Evolutionary conservation across 2,113 vertebrate species (phyloP).

Genomic region (Chamaetylas fuelleborni): DNA sequence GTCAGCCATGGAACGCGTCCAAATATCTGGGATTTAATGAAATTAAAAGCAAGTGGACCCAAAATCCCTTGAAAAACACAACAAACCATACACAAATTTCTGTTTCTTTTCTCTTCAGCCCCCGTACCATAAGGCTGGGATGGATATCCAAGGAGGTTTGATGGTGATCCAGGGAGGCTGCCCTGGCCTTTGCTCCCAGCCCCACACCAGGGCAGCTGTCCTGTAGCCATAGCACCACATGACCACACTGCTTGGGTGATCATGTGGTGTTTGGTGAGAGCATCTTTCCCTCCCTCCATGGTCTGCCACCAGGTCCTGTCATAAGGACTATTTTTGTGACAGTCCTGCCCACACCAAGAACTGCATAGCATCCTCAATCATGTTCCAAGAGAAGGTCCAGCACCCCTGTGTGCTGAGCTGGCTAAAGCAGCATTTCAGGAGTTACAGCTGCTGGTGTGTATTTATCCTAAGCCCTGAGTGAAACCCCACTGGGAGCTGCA

Average conservation of each 20-base stretch:
- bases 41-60: neutral
- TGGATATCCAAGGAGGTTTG: neutral
- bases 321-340: slow-evolving; percentile 6
- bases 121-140: fast-evolving
- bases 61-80: neutral
- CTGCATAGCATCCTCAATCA: neutral
- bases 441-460: neutral
- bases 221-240: fast-evolving
- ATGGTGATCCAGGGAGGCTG: neutral
- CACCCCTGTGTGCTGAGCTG: neutral
- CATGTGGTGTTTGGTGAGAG: neutral
- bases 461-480: slow-evolving; percentile 29
- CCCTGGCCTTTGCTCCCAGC: neutral
- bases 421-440: slow-evolving; percentile 42
- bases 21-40: slow-evolving; percentile 52
- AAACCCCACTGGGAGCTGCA: neutral
- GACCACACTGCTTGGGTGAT: neutral
- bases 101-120: neutral
- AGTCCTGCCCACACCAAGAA: neutral
- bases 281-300: neutral
- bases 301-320: neutral
- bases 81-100: neutral
- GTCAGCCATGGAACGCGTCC: slow-evolving; percentile 15
- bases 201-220: neutral
- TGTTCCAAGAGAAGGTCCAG: slow-evolving; percentile 9